Evolutionary conservation across 2,888 invertebrate species (phyloP).

Genomic region (Eupithecia abbreviata): DNA sequence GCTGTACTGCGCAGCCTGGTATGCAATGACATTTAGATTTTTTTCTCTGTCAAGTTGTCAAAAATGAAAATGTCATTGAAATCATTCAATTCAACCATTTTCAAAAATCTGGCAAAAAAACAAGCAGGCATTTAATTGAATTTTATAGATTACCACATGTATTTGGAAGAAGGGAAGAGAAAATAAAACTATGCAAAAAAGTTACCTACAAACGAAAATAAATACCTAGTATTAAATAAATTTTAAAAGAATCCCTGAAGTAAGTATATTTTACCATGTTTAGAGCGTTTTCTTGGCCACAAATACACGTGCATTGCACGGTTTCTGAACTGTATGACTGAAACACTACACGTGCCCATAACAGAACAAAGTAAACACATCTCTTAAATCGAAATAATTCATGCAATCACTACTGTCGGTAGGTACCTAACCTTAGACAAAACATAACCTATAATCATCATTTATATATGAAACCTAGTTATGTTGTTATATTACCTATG

Average conservation of each 20-base stretch:
- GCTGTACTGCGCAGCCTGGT: no score
- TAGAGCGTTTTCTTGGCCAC: not conserved
- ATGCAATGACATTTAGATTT: no score
- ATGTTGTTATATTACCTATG: no score
- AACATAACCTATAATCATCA: not conserved
- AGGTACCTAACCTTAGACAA: no score
- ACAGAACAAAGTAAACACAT: not conserved
- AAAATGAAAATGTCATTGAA: not conserved
- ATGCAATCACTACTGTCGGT: no score
- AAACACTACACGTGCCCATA: not conserved
- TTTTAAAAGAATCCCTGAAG: not conserved
- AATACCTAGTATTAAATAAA: not conserved
- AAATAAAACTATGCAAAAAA: not conserved
- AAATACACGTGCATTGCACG: conserved; percentile 1
- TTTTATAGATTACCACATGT: no score
- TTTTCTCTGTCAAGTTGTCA: not conserved
- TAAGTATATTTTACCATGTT: not conserved
- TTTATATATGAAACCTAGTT: not conserved
- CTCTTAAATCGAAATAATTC: not conserved
- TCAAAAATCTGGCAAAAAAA: not conserved
- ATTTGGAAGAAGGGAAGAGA: not conserved
- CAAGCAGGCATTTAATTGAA: not conserved
- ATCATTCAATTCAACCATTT: not conserved
- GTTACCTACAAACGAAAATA: not conserved
- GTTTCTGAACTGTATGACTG: not conserved